Evolutionary conservation across 2,797 vertebrate genomes (phyloP), one percentile per base, ranked within the genome.

Genomic region (Ataeniobius toweri): DNA sequence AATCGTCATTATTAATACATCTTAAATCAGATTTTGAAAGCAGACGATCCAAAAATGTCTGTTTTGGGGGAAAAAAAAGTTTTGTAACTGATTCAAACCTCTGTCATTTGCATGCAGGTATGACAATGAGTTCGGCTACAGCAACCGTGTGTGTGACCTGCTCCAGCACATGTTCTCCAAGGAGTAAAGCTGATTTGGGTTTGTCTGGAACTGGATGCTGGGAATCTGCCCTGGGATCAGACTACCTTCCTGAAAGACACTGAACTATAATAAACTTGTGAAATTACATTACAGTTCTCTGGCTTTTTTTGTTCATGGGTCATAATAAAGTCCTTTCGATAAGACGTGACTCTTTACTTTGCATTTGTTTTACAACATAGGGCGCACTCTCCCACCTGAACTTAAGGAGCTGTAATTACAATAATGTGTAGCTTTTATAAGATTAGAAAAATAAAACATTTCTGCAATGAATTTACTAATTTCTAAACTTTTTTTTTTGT

Each of bases 51-150:
- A 10, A 18, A 20, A 41, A 18, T 4, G 8, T 41, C 22, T 13
- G 10, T 68, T 68, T 24, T 68, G 36, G 36, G 36, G 12, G 22
- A 41, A 4, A 22, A 10, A 63, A 36, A 31, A 24, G 51, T 6
- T 68, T 4, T 41, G 59, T 24, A 6, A 13, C 4, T 68, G 5
- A 7, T 14, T 58, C 5, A n/a, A 16, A 20, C 7, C 0, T 41
- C 12, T 46, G 22, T 48, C 3, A 16, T 31, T 3, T 31, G 44
- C 7, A 72, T 56, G 71, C 86, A 99, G 98, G 98, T 98, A 98
- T 28, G 97, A 99, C 94, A 98, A 98, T 0, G 98, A 98, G 92
- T 98, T 93, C 0, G 98, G 96, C 73, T 98, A 98, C 95, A 98
- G 98, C 94, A 94, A 94, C 95, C 96, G 97, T 51, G 97, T 99